Conservation (phyloP, 1,140 invertebrate genomes). For the Pantala flavescens region DNA sequence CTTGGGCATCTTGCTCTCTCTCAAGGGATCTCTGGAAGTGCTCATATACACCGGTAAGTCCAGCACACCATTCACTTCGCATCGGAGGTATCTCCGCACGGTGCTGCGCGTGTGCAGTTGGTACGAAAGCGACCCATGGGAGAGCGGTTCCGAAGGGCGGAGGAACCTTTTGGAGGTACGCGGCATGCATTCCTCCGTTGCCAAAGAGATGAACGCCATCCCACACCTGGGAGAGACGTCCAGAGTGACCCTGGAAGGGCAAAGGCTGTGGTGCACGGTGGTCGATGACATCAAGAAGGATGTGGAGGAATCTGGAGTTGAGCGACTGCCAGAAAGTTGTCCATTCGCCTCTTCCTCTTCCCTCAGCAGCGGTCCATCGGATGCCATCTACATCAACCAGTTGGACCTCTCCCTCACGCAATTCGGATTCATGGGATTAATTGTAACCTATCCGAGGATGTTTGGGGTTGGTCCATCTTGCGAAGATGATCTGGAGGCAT, state of each 20-base stretch:
- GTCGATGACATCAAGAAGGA: not conserved
- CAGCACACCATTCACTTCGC: conserved; percentile 18
- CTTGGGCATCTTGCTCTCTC: not conserved
- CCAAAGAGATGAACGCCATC: conserved; percentile 27
- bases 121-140: conserved; percentile 40
- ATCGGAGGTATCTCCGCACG: conserved; percentile 39
- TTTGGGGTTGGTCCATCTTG: conserved; percentile 30
- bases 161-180: conserved; percentile 37
- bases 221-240: conserved; percentile 20
- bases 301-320: not conserved
- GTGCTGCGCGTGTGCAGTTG: conserved; percentile 36
- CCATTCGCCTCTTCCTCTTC: not conserved
- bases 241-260: not conserved
- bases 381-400: not conserved
- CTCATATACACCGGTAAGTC: conserved; percentile 11
- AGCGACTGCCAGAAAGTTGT: not conserved
- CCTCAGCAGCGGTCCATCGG: not conserved
- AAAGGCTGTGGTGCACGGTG: not conserved
- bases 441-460: conserved; percentile 50
- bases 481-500: conserved; percentile 33
- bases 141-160: conserved; percentile 32
- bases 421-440: conserved; percentile 65
- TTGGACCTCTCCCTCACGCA: not conserved
- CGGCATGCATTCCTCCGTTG: conserved; percentile 34
- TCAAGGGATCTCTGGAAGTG: not conserved